Evolutionary conservation across 2,888 invertebrate species (phyloP), one percentile per base, ranked within the genome.

Genomic region (Leistus spinibarbis): DNA sequence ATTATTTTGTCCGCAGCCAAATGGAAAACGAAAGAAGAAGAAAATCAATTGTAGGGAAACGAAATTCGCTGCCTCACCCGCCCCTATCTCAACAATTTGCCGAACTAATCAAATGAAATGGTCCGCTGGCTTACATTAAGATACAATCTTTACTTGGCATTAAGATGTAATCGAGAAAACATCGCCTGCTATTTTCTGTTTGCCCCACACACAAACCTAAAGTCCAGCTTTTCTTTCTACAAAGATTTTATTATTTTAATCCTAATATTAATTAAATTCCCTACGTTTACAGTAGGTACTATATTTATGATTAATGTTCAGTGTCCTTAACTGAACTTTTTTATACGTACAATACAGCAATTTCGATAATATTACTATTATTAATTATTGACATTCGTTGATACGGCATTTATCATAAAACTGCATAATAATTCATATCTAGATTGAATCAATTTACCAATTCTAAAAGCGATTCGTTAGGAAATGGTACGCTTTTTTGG

Each of bases 101-200:
- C 63, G 76, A 79, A 79, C 78, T 79, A 77, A 79, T 78, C 79
- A 76, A 79, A 79, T 77, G 69, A 77, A 79, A 78, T 73, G 78
- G 76, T 76, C 76, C 76, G 77, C 72, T 77, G 77, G 76, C 76
- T 76, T 76, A 77, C 77, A 79, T 79, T 79, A 78, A 79, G 79
- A 79, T 79, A 75, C 54, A 70, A 79, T 78, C 78, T 79, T 76
- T 77, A 76, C 76, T 77, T 76, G 63, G 62, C 77, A 77, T 78
- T 77, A 73, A 70, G 79, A 79, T 78, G 73, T 76, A 77, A 79
- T 79, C 79, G 74, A 75, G 54, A 68, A 73, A 62, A 40, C 40
- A 40, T 40, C 40, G 40, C 40, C 10, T 40, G 7, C 40, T 5
- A 4, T 2, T 40, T 40, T 40, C n/a, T n/a, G n/a, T 40, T 40